A percentile compares a stretch with the other conserved stretches of the same genome.
Conservation (phyloP, 2,888 invertebrate genomes). For the Aricia artaxerxes region DNA sequence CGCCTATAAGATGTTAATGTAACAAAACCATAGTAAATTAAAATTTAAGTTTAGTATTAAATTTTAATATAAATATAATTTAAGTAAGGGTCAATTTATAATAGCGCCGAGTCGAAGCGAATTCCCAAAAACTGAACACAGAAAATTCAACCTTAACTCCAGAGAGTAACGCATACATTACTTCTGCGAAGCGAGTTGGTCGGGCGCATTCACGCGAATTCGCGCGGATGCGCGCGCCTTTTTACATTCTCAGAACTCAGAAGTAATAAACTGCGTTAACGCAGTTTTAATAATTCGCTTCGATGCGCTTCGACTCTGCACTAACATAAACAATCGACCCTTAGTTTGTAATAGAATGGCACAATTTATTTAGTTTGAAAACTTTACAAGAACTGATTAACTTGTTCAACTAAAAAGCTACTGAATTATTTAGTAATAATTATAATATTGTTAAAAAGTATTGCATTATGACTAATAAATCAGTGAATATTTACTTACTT, state of each 20-base stretch:
- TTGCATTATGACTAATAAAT: conserved; percentile 7
- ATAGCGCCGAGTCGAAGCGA: too few species aligned
- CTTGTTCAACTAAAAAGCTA: background rate
- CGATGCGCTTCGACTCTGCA: too few species aligned
- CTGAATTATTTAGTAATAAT: background rate
- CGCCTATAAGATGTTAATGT: conserved; percentile 81
- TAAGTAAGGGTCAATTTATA: background rate
- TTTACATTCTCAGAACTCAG: too few species aligned
- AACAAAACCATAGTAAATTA: background rate
- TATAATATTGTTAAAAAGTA: background rate
- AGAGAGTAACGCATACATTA: too few species aligned
- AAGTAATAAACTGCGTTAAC: too few species aligned
- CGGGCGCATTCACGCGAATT: too few species aligned
- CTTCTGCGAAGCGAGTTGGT: too few species aligned
- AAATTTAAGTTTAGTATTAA: background rate
- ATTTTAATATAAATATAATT: background rate
- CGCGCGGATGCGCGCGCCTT: too few species aligned
- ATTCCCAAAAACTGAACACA: too few species aligned
- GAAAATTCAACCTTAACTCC: too few species aligned
- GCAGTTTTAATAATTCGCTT: too few species aligned
- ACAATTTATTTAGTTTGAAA: background rate
- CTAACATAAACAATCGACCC: too few species aligned
- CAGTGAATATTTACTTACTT: background rate
- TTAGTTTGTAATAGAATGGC: background rate
- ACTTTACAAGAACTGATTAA: background rate